phyloP scores from a whole-genome alignment of 2,113 vertebrate species.

The Plecotus auritus region DNA sequence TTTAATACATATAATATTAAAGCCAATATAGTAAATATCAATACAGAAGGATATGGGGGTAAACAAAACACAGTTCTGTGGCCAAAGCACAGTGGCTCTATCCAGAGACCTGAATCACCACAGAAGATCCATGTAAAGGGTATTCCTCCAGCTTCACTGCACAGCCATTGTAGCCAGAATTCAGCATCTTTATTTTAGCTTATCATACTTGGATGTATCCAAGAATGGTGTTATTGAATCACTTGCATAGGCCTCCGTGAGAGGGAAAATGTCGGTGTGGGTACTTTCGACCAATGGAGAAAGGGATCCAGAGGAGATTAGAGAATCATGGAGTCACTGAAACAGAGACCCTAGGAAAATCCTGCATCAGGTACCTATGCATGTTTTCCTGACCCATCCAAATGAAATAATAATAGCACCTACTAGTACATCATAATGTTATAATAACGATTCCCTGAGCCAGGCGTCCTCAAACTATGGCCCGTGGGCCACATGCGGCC shows the following conservation, averaged over 20 bases:
- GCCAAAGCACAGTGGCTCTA: neutral
- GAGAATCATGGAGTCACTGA: neutral
- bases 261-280: neutral
- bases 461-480: too few relatives aligned
- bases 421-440: neutral
- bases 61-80: neutral
- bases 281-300: neutral
- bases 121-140: neutral
- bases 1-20: neutral
- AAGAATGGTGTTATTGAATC: neutral
- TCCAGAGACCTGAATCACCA: neutral
- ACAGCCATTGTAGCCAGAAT: neutral
- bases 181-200: neutral
- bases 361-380: neutral
- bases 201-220: neutral
- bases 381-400: neutral
- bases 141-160: neutral
- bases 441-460: neutral
- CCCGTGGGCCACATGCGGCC: too few relatives aligned
- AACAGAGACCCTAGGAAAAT: neutral
- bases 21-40: neutral
- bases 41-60: accelerated
- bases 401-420: neutral
- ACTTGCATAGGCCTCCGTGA: neutral
- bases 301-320: neutral